Percentiles rank a stretch among this genome's conserved stretches.
These are phyloP conservation scores for Sebastes vulpes DNA, from an alignment of 2,797 vertebrate species.

Conservation along the genomic window DNA sequence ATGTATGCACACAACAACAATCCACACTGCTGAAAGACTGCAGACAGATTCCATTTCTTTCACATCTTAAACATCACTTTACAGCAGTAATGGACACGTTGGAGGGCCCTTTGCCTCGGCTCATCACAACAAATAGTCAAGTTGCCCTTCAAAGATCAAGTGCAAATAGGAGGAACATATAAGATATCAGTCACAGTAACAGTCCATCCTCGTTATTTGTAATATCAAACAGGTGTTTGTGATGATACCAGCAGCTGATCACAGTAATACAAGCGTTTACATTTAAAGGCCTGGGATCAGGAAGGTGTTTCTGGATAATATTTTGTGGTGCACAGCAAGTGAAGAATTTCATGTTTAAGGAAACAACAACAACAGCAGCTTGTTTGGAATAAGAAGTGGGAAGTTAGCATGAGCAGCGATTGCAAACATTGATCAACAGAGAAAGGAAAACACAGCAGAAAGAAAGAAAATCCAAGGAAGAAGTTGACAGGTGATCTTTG, in stretches of 20 bases:
- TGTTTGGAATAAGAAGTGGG: background rate
- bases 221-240: slow-evolving; percentile 8
- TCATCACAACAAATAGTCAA: slow-evolving; percentile 13
- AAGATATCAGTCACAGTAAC: background rate
- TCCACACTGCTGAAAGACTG: background rate
- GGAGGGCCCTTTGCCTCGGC: slow-evolving; percentile 5
- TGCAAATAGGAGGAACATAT: slow-evolving; percentile 31
- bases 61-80: slow-evolving; percentile 9
- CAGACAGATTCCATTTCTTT: slow-evolving; percentile 1
- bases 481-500: background rate
- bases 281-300: slow-evolving; percentile 2
- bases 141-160: slow-evolving; percentile 21
- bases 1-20: background rate
- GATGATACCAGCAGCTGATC: background rate
- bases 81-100: slow-evolving; percentile 10
- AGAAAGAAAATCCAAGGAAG: background rate
- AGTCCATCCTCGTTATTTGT: slow-evolving; percentile 2
- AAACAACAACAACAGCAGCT: background rate
- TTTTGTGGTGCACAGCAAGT: background rate
- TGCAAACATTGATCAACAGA: background rate
- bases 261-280: background rate
- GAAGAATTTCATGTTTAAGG: background rate
- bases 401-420: background rate
- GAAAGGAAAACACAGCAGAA: background rate
- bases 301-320: background rate